Percentiles rank a stretch among this genome's conserved stretches.
phyloP scores from a whole-genome alignment of 2,113 vertebrate genomes.

The Pelobates fuscus region DNA sequence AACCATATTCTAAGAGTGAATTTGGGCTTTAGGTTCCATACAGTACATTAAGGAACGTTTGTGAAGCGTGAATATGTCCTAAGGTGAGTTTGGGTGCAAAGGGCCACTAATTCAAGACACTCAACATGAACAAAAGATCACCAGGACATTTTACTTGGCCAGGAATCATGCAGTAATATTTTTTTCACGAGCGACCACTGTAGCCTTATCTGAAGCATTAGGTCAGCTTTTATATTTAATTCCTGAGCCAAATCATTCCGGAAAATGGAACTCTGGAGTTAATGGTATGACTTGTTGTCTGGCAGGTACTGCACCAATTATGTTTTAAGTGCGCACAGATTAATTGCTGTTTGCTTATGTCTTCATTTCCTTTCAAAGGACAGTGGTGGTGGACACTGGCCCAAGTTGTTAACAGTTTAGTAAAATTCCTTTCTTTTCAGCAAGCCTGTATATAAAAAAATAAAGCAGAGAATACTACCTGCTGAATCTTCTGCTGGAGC shows the following conservation, averaged over 20 bases:
- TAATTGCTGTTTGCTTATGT: slow-evolving; percentile 46
- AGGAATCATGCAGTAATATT: slow-evolving; percentile 14
- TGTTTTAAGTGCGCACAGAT: slow-evolving; percentile 43
- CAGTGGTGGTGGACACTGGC: slow-evolving; percentile 29
- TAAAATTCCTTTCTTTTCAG: slow-evolving; percentile 19
- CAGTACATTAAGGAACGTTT: not conserved
- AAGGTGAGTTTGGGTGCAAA: slow-evolving; percentile 5
- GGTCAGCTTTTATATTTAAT: slow-evolving; percentile 45
- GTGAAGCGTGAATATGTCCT: not conserved
- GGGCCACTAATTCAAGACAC: slow-evolving; percentile 12
- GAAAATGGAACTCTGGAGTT: slow-evolving; percentile 37
- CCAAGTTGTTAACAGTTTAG: slow-evolving; percentile 42
- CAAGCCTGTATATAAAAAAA: slow-evolving; percentile 23
- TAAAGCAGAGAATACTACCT: slow-evolving; percentile 4
- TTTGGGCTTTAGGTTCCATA: slow-evolving; percentile 19
- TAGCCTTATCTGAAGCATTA: slow-evolving; percentile 21
- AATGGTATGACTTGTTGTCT: slow-evolving; percentile 42
- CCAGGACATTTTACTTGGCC: slow-evolving; percentile 10
- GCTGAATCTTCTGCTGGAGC: not conserved
- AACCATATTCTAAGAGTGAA: slow-evolving; percentile 5
- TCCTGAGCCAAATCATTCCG: slow-evolving; percentile 31
- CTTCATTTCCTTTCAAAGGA: slow-evolving; percentile 43
- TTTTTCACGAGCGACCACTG: slow-evolving; percentile 19
- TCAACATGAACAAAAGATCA: slow-evolving; percentile 11
- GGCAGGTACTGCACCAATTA: slow-evolving; percentile 47